Evolutionary conservation across 1,140 invertebrate species (phyloP).

Genomic region (Drosophila nigrodunni): DNA sequence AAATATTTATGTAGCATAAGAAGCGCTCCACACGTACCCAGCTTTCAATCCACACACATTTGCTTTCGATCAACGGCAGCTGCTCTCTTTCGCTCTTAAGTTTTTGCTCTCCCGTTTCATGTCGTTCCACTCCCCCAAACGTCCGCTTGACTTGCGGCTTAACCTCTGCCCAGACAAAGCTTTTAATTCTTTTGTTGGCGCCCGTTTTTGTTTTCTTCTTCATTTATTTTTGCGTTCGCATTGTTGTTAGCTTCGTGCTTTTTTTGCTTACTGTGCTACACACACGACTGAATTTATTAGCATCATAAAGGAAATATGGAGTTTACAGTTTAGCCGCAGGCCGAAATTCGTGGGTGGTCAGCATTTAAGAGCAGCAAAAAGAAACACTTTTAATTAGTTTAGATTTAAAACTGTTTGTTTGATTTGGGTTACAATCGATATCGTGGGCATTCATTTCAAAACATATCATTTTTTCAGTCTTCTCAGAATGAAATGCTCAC

Average conservation of each 20-base stretch:
- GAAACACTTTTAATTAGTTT: not conserved
- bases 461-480: conserved; percentile 32
- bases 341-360: conserved; percentile 46
- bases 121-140: conserved; percentile 13
- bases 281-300: conserved; percentile 48
- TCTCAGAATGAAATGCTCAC: conserved; percentile 48
- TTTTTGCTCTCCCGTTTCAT: conserved; percentile 9
- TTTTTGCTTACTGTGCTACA: conserved; percentile 60
- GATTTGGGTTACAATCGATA: conserved; percentile 41
- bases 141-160: conserved; percentile 59
- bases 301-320: conserved; percentile 1
- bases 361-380: conserved; percentile 15
- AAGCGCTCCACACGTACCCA: not conserved
- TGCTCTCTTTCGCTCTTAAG: not conserved
- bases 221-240: conserved; percentile 37
- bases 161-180: conserved; percentile 34
- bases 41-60: not conserved
- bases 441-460: conserved; percentile 52
- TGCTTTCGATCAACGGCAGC: conserved; percentile 11
- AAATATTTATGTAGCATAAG: not conserved
- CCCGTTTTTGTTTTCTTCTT: conserved; percentile 35
- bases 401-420: conserved; percentile 32
- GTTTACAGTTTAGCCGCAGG: no score
- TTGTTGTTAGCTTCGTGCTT: conserved; percentile 48
- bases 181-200: conserved; percentile 44